Evolutionary conservation across 1,140 invertebrate species (phyloP).

Genomic region (Conus betulinus): DNA sequence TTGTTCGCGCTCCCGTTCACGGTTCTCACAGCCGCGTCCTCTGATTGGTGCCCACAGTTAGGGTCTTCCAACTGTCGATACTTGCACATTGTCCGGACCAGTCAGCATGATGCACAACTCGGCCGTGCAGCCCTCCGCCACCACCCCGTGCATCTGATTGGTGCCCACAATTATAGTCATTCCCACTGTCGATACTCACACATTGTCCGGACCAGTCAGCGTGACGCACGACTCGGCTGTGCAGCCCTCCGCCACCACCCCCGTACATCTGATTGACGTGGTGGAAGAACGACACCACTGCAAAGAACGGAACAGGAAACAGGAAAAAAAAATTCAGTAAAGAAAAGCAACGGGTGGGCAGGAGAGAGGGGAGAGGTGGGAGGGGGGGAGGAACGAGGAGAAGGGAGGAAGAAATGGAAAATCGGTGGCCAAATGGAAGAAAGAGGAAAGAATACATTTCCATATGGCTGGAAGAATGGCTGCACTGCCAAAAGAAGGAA

Average conservation of each 20-base stretch:
- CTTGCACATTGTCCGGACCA: slow-evolving; percentile 90
- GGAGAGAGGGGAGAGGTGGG: background rate
- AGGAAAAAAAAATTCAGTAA: background rate
- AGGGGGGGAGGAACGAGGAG: background rate
- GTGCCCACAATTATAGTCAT: too few relatives aligned
- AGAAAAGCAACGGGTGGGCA: background rate
- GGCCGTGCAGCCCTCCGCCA: slow-evolving; percentile 98
- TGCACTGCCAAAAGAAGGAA: too few relatives aligned
- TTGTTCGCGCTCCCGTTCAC: too few relatives aligned
- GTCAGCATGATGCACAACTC: slow-evolving; percentile 96
- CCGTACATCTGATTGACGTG: slow-evolving; percentile 98
- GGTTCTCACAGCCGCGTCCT: too few relatives aligned
- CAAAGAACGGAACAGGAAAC: slow-evolving; percentile 36
- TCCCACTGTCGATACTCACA: slow-evolving; percentile 78
- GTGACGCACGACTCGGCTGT: slow-evolving; percentile 93
- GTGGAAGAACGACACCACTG: slow-evolving; percentile 97
- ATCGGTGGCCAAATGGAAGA: too few relatives aligned
- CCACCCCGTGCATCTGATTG: slow-evolving; percentile 96
- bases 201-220: slow-evolving; percentile 95
- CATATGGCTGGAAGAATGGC: too few relatives aligned
- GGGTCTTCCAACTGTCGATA: too few relatives aligned
- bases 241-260: slow-evolving; percentile 97
- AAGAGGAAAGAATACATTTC: too few relatives aligned
- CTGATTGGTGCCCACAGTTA: too few relatives aligned
- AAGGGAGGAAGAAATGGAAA: background rate